Evolutionary conservation across 2,113 vertebrate genomes (phyloP), one percentile per base, ranked within the genome.

Genomic region (Merops nubicus): DNA sequence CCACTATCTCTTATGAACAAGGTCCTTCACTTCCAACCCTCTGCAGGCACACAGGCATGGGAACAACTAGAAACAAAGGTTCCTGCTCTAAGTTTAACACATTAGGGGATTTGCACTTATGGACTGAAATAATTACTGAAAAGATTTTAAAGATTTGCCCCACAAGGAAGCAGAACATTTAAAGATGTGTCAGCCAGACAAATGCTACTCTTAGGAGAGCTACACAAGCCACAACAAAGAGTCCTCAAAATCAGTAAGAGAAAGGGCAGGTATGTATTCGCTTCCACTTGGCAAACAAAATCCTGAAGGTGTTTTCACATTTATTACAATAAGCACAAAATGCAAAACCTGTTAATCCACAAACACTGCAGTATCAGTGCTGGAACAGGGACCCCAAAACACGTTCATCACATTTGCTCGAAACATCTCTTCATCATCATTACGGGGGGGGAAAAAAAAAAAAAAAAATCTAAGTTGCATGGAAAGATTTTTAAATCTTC

Each of bases 331-430:
- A 29, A 89, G 33, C 53, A 84, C 43, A 77, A 72, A 93, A 93
- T 70, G 64, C 31, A 94, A 91, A 95, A 90, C 85, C 59, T 97
- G 88, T 94, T 96, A 88, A 92, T 86, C 78, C 63, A 91, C 74
- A 45, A 51, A 77, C 42, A 88, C 25, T 26, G 34, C 20, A 73
- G 1, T 34, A 74, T 22, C 33, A 59, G 54, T 47, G 18, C 63
- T 91, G 23, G 29, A 88, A 90, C 40, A 94, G n/a, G 65, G 50
- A 88, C 68, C 86, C 29, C 51, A 75, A 20, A 95, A 47, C 19
- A 56, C 2, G 4, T 33, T 77, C 74, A 90, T 74, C 47, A 23
- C n/a, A 26, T 34, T 81, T 83, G 45, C n/a, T 54, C 5, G 4
- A 87, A 85, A 42, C 50, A 47, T 28, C 42, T 76, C 72, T n/a